Conservation (phyloP, 2,113 vertebrate genomes). For the Mola mola region DNA sequence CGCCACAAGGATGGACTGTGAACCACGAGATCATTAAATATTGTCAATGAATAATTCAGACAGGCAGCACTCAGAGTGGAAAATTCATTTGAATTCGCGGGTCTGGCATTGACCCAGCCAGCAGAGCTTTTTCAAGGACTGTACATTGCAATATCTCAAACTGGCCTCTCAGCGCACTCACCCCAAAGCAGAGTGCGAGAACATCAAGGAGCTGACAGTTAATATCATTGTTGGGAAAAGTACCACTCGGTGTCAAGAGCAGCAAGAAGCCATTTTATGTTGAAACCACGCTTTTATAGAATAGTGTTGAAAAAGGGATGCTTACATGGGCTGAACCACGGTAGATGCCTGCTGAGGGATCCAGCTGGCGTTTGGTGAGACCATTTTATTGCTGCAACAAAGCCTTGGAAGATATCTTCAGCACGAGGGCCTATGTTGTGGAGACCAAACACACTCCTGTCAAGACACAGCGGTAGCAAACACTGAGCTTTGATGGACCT, state of each 20-base stretch:
- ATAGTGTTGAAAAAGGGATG: not conserved
- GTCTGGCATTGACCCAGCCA: conserved; percentile 33
- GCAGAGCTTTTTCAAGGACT: conserved; percentile 20
- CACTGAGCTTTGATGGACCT: too few species aligned
- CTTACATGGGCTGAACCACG: conserved; percentile 88
- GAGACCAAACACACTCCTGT: conserved; percentile 87
- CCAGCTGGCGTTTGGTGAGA: conserved; percentile 84
- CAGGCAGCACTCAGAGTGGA: conserved; percentile 7
- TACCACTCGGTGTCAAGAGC: conserved; percentile 7
- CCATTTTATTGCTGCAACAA: conserved; percentile 86
- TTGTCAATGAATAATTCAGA: conserved; percentile 62
- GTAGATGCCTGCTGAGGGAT: conserved; percentile 84
- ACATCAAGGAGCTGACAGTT: conserved; percentile 3
- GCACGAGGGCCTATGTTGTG: conserved; percentile 86
- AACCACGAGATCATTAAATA: conserved; percentile 36
- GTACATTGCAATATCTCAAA: conserved; percentile 13
- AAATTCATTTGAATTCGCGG: conserved; percentile 48
- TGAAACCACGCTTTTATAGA: not conserved
- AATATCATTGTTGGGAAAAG: not conserved
- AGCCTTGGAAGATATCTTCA: conserved; percentile 88
- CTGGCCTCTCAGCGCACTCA: conserved; percentile 18
- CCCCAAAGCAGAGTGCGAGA: not conserved
- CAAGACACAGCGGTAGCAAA: too few species aligned
- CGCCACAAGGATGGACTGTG: conserved; percentile 5
- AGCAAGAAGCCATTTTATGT: not conserved